Evolutionary conservation across 2,888 invertebrate species (phyloP).

Genomic region (Meteorus colon): DNA sequence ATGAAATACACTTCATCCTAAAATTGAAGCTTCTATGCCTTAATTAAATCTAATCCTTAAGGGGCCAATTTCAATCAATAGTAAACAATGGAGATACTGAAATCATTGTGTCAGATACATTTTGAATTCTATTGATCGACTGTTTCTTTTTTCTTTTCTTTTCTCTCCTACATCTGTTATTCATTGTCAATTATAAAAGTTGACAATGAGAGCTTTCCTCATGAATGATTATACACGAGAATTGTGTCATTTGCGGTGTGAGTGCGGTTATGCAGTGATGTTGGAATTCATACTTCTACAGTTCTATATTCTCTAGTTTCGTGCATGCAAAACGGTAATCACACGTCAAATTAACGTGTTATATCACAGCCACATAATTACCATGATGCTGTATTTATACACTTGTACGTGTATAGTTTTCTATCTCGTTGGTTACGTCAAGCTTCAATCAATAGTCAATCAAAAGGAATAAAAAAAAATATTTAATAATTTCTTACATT

Average conservation of each 20-base stretch:
- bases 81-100: no score
- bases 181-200: not conserved
- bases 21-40: not conserved
- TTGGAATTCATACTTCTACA: not conserved
- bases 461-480: not conserved
- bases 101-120: no score
- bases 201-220: not conserved
- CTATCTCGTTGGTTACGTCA: not conserved
- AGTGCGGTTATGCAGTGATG: constrained; percentile 41
- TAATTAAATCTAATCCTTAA: no score
- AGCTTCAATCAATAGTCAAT: no score
- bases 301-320: not conserved
- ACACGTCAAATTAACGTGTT: constrained; percentile 50
- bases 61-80: no score
- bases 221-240: not conserved
- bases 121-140: not conserved
- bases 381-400: constrained; percentile 4
- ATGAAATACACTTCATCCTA: not conserved
- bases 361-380: constrained; percentile 36
- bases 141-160: not conserved
- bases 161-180: not conserved
- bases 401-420: not conserved
- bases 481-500: not conserved
- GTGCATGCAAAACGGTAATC: constrained; percentile 44
- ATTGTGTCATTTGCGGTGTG: constrained; percentile 9